Conservation (phyloP, 2,113 vertebrate species). For the Crypturellus undulatus region DNA sequence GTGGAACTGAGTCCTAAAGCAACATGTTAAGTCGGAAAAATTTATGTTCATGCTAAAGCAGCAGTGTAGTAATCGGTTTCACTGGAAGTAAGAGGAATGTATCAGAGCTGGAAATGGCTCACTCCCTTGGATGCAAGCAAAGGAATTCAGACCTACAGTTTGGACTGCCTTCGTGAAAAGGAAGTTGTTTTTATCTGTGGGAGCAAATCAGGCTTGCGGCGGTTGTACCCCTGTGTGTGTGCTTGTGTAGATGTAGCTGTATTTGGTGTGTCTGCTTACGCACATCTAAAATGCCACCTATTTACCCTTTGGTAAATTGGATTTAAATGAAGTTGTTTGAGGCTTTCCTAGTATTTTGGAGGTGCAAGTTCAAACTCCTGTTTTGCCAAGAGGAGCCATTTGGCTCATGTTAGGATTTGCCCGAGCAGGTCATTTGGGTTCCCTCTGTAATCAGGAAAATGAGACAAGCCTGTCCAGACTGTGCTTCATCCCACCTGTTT, state of each 20-base stretch:
- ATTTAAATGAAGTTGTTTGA: not conserved
- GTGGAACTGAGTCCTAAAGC: constrained; percentile 70
- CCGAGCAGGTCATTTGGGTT: not conserved
- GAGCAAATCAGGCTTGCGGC: not conserved
- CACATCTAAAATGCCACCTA: not conserved
- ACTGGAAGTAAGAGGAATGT: constrained; percentile 57
- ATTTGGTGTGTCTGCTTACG: not conserved
- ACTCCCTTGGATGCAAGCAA: not conserved
- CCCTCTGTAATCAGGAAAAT: not conserved
- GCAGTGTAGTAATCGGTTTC: constrained; percentile 63
- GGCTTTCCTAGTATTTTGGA: rapidly evolving
- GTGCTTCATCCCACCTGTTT: not conserved
- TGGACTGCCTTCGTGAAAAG: not conserved
- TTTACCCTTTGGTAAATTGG: not conserved
- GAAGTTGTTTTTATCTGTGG: constrained; percentile 12
- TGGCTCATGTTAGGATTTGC: not conserved
- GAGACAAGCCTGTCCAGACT: not conserved
- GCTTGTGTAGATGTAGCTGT: not conserved
- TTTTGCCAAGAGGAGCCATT: not conserved
- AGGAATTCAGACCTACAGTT: not conserved
- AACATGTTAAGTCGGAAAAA: constrained; percentile 72
- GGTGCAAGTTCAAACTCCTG: not conserved
- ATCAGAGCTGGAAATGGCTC: constrained; percentile 34
- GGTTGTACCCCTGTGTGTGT: rapidly evolving
- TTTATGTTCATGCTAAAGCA: constrained; percentile 66